A percentile compares a stretch with the other conserved stretches of the same genome.
These are phyloP conservation scores for Pipra filicauda DNA, from an alignment of 2,113 vertebrate genomes.

Conservation along the genomic window DNA sequence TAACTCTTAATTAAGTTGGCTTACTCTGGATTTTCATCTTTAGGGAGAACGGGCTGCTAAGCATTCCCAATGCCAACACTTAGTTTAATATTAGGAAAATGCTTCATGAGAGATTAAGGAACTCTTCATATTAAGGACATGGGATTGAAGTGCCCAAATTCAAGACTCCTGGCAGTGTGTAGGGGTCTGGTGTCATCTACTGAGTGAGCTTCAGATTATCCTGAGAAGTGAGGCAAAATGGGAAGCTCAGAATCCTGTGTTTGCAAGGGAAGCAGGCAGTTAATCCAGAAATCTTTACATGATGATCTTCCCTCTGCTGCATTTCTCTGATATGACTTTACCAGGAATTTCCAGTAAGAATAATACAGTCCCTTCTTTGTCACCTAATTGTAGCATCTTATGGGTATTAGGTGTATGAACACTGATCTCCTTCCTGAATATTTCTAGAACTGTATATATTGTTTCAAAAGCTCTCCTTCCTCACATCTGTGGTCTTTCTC, in stretches of 20 bases:
- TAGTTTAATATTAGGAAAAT: constrained; percentile 39
- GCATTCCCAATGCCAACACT: not conserved
- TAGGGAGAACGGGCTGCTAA: constrained; percentile 23
- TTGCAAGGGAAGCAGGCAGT: not conserved
- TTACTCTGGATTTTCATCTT: constrained; percentile 61
- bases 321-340: not conserved
- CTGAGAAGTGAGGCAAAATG: not conserved
- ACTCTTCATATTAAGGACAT: not conserved
- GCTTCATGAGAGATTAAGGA: constrained; percentile 29
- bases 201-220: not conserved
- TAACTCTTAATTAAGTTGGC: constrained; percentile 71
- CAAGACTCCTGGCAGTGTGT: not conserved
- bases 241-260: not conserved
- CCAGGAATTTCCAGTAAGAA: not conserved
- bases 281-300: not conserved
- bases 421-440: not conserved
- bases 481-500: not conserved
- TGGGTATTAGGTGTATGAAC: not conserved
- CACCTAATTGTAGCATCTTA: not conserved
- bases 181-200: not conserved
- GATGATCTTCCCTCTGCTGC: not conserved
- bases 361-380: not conserved
- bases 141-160: not conserved
- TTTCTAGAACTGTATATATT: not conserved
- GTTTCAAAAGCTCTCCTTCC: not conserved